phyloP scores from a whole-genome alignment of 2,797 vertebrate genomes.

The Phalanger gymnotis region DNA sequence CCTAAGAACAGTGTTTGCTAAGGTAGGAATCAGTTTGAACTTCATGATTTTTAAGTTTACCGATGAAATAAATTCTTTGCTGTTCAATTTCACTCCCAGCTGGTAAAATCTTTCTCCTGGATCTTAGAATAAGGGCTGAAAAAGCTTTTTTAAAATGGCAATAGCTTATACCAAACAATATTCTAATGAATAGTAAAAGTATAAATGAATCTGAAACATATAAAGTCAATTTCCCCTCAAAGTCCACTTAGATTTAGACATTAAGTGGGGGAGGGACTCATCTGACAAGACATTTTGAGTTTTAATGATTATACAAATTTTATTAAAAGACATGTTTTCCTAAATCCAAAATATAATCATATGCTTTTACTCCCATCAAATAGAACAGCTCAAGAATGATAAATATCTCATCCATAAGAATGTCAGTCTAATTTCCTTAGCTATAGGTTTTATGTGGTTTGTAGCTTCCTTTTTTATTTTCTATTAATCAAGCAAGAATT shows the following conservation, averaged over 20 bases:
- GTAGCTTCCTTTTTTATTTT: constrained; percentile 5
- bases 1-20: constrained; percentile 27
- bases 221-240: constrained; percentile 51
- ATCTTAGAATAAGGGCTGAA: constrained; percentile 48
- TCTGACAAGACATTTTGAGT: constrained; percentile 53
- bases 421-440: constrained; percentile 39
- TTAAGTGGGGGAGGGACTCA: constrained; percentile 23
- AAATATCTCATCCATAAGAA: constrained; percentile 39
- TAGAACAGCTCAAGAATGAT: constrained; percentile 30
- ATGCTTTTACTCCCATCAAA: constrained; percentile 38
- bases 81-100: constrained; percentile 55
- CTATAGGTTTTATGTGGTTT: constrained; percentile 20
- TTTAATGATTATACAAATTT: constrained; percentile 54
- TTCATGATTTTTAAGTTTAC: constrained; percentile 36
- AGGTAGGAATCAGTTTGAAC: constrained; percentile 37
- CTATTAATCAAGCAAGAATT: constrained; percentile 19
- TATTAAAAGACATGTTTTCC: constrained; percentile 50
- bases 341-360: constrained; percentile 19
- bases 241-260: constrained; percentile 57
- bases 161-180: constrained; percentile 51
- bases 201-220: constrained; percentile 64
- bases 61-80: constrained; percentile 46
- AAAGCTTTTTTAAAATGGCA: constrained; percentile 58
- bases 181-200: constrained; percentile 60
- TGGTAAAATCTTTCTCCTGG: constrained; percentile 57